Evolutionary conservation across 2,797 vertebrate genomes (phyloP).

Genomic region (Megalops cyprinoides): DNA sequence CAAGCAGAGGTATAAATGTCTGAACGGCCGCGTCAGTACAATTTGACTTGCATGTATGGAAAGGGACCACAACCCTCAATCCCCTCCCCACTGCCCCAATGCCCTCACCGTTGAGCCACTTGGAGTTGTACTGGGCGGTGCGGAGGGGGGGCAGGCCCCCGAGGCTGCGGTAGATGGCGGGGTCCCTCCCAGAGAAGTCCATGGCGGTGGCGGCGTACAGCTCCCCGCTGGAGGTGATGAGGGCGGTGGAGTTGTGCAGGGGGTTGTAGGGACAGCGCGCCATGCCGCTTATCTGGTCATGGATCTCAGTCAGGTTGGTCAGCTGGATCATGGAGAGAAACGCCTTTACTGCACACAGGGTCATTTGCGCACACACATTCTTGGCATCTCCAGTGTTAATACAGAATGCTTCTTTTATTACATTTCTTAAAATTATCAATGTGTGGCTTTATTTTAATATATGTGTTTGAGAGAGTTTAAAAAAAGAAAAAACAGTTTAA

Average conservation of each 20-base stretch:
- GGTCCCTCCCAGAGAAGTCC: constrained; percentile 96
- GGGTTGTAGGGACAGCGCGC: constrained; percentile 96
- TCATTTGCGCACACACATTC: background rate
- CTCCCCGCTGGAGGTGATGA: constrained; percentile 91
- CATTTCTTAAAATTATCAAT: background rate
- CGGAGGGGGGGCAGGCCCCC: constrained; percentile 90
- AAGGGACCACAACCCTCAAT: background rate
- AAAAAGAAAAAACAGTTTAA: too few species aligned
- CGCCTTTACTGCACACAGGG: background rate
- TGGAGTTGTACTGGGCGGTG: constrained; percentile 97
- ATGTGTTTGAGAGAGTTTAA: too few species aligned
- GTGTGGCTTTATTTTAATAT: too few species aligned
- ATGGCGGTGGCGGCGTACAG: constrained; percentile 95
- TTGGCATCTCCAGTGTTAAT: background rate
- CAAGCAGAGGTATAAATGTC: background rate
- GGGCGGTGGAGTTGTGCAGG: constrained; percentile 94
- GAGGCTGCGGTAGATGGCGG: constrained; percentile 95
- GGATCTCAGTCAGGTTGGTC: constrained; percentile 90
- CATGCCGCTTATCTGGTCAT: constrained; percentile 97
- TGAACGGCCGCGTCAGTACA: background rate
- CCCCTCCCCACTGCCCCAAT: background rate
- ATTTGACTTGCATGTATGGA: background rate
- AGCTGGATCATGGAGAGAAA: constrained; percentile 66
- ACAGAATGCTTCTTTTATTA: background rate
- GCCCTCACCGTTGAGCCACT: constrained; percentile 92